These are phyloP conservation scores for Chloroclysta siterata DNA, from an alignment of 2,888 invertebrate species.

Conservation along the genomic window DNA sequence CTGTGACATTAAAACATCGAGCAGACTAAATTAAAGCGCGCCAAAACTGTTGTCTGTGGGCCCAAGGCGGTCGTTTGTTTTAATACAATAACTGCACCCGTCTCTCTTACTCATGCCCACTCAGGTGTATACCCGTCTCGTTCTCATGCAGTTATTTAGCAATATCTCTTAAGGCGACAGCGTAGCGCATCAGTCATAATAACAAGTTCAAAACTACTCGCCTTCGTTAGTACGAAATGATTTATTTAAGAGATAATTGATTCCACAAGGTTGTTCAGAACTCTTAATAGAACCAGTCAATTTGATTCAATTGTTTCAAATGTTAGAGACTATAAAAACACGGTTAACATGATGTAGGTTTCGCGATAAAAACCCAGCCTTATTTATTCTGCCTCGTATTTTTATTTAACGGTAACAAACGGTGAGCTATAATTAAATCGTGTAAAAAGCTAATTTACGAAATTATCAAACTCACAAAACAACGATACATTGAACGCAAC, in stretches of 20 bases:
- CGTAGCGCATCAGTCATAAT: slow-evolving; percentile 59
- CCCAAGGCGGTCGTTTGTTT: slow-evolving; percentile 84
- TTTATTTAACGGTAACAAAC: slow-evolving; percentile 31
- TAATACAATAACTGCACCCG: slow-evolving; percentile 80
- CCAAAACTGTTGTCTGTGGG: slow-evolving; percentile 81
- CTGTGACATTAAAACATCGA: slow-evolving; percentile 80
- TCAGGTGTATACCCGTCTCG: slow-evolving; percentile 54
- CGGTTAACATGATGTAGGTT: slow-evolving; percentile 18
- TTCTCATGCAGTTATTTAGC: slow-evolving; percentile 67
- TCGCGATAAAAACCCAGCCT: slow-evolving; percentile 26
- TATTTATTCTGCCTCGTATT: slow-evolving; percentile 17
- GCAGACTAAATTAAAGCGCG: slow-evolving; percentile 83
- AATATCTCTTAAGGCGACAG: slow-evolving; percentile 76
- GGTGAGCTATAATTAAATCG: slow-evolving; percentile 41
- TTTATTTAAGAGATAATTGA: slow-evolving; percentile 50
- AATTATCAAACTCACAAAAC: slow-evolving; percentile 64
- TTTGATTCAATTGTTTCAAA: slow-evolving; percentile 30
- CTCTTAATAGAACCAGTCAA: slow-evolving; percentile 30
- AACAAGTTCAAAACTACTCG: slow-evolving; percentile 45
- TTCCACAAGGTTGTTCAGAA: slow-evolving; percentile 36
- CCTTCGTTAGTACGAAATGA: slow-evolving; percentile 50
- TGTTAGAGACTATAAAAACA: slow-evolving; percentile 20
- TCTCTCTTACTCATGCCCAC: slow-evolving; percentile 72
- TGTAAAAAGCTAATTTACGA: slow-evolving; percentile 50
- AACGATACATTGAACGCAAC: slow-evolving; percentile 71